Percentiles rank a stretch among this genome's conserved stretches.
Evolutionary conservation across 2,888 invertebrate genomes (phyloP).

Genomic region (Synergus japonicus): DNA sequence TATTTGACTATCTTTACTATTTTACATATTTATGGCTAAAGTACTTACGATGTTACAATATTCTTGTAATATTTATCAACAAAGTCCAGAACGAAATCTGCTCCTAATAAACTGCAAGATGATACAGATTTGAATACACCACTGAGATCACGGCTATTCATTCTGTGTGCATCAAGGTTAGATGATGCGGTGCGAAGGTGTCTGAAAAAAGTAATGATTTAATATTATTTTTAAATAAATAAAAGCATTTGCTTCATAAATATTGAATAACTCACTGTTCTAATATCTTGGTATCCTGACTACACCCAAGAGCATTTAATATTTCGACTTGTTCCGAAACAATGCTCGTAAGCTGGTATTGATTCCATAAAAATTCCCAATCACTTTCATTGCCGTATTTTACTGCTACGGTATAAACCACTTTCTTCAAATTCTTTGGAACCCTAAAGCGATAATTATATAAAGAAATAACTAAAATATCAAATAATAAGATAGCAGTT

Average conservation of each 20-base stretch:
- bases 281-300: conserved; percentile 76
- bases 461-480: not conserved
- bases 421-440: conserved; percentile 82
- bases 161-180: not conserved
- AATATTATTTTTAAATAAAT: not conserved
- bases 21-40: not conserved
- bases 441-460: conserved; percentile 77
- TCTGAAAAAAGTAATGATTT: not conserved
- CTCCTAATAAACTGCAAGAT: conserved; percentile 17
- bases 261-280: conserved; percentile 66
- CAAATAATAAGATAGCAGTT: not conserved
- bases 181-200: not conserved
- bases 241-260: not conserved
- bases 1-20: not conserved
- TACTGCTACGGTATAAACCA: conserved; percentile 84
- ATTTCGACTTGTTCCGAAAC: conserved; percentile 82
- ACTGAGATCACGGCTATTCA: not conserved
- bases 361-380: conserved; percentile 85
- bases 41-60: conserved; percentile 7
- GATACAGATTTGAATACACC: conserved; percentile 10
- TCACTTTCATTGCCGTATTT: conserved; percentile 82
- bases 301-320: conserved; percentile 81
- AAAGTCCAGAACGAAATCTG: not conserved
- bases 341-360: conserved; percentile 81
- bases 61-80: not conserved